Percentiles rank a stretch among this genome's conserved stretches.
phyloP scores from a whole-genome alignment of 2,797 vertebrate genomes.

The Gambusia yucatana region DNA sequence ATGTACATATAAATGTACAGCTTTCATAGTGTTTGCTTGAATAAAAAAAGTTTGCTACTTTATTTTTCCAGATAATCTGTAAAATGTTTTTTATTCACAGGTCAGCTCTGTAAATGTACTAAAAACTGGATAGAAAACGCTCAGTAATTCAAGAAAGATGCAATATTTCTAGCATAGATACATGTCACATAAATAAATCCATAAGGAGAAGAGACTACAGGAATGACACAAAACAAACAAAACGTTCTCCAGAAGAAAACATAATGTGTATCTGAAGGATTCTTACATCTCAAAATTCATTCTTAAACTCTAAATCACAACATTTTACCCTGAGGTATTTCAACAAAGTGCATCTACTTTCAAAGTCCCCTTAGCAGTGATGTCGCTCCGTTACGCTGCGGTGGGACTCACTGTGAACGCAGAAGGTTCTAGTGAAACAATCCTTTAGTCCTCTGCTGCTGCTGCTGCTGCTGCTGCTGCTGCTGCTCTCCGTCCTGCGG shows the following conservation, averaged over 20 bases:
- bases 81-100: neutral
- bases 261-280: conserved; percentile 17
- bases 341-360: conserved; percentile 50
- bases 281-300: conserved; percentile 29
- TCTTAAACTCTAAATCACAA: conserved; percentile 42
- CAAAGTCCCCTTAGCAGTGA: conserved; percentile 26
- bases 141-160: neutral
- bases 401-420: conserved; percentile 37
- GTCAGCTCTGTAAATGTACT: neutral
- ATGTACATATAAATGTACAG: neutral
- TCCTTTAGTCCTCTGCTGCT: conserved; percentile 62
- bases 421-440: conserved; percentile 75
- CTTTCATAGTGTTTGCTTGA: neutral
- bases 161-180: neutral
- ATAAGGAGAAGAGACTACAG: neutral
- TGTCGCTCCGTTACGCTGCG: neutral
- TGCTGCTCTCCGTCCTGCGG: conserved; percentile 74
- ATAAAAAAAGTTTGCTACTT: neutral
- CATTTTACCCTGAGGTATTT: conserved; percentile 66
- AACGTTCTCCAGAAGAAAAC: conserved; percentile 17
- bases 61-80: neutral
- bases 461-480: conserved; percentile 16
- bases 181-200: neutral
- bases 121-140: neutral
- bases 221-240: conserved; percentile 1